These are phyloP conservation scores for Decapterus maruadsi DNA, from an alignment of 2,797 vertebrate species.

Conservation along the genomic window DNA sequence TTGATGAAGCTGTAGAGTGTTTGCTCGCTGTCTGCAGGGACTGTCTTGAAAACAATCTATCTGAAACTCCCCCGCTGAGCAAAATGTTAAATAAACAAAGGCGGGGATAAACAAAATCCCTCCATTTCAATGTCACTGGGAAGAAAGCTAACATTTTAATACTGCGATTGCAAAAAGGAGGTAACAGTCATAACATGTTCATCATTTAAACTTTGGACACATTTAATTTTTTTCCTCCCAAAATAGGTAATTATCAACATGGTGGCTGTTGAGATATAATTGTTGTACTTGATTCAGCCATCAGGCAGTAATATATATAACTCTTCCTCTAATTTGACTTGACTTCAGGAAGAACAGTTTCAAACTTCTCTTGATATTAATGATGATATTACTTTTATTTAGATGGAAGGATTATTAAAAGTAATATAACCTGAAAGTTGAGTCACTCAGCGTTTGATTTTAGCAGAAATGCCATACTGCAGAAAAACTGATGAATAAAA, in stretches of 20 bases:
- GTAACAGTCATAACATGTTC: conserved; percentile 70
- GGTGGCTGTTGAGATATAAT: conserved; percentile 29
- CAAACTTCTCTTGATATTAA: conserved; percentile 16
- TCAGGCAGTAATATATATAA: neutral
- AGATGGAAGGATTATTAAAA: conserved; percentile 2
- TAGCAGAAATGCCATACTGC: neutral
- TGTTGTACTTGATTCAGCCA: conserved; percentile 14
- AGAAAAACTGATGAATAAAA: neutral
- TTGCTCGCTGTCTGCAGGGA: conserved; percentile 90
- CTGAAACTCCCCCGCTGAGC: conserved; percentile 89
- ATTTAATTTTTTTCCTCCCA: conserved; percentile 51
- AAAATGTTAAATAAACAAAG: conserved; percentile 92
- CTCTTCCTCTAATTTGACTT: conserved; percentile 9
- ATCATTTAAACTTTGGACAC: conserved; percentile 82
- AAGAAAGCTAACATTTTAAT: conserved; percentile 87
- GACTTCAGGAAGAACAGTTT: conserved; percentile 11
- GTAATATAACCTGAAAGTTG: neutral
- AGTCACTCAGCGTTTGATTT: neutral
- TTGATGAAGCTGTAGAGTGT: conserved; percentile 90
- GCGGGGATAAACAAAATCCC: conserved; percentile 90
- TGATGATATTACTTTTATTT: neutral
- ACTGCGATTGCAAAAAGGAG: conserved; percentile 78
- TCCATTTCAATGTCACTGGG: conserved; percentile 89
- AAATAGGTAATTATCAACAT: conserved; percentile 72
- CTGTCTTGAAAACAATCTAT: conserved; percentile 90